Conservation (phyloP, 1,140 invertebrate species). For the Drosophila jambulina region DNA sequence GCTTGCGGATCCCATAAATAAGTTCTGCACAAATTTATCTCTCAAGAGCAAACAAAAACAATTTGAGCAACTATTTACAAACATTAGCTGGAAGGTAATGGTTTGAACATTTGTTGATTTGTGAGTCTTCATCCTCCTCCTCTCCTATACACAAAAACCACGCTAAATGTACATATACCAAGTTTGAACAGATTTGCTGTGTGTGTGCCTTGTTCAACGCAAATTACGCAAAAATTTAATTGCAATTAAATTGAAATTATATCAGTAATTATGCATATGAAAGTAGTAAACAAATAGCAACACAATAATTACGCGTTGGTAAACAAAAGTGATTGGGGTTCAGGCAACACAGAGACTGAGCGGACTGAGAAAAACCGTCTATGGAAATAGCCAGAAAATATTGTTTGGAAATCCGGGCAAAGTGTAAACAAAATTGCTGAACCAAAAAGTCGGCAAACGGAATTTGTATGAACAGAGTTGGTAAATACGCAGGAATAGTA, state of each 20-base stretch:
- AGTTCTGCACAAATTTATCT: constrained; percentile 75
- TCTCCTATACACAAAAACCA: not conserved
- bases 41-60: constrained; percentile 65
- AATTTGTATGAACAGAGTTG: constrained; percentile 18
- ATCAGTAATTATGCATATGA: constrained; percentile 76
- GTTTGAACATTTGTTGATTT: constrained; percentile 48
- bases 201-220: constrained; percentile 11
- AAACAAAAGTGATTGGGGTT: constrained; percentile 56
- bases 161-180: constrained; percentile 20
- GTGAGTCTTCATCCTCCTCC: not conserved
- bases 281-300: constrained; percentile 73
- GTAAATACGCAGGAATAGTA: constrained; percentile 7
- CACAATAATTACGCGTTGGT: constrained; percentile 61
- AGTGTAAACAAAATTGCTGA: constrained; percentile 42
- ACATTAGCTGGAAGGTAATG: constrained; percentile 49
- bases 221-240: constrained; percentile 76
- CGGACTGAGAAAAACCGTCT: not conserved
- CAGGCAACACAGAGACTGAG: not conserved
- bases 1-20: constrained; percentile 56
- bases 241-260: constrained; percentile 80
- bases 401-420: constrained; percentile 29
- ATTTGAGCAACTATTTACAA: constrained; percentile 68
- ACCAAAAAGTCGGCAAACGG: constrained; percentile 30
- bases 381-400: constrained; percentile 22
- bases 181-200: constrained; percentile 37